phyloP scores from a whole-genome alignment of 2,797 vertebrate genomes.

The Brachyalestes nurse region DNA sequence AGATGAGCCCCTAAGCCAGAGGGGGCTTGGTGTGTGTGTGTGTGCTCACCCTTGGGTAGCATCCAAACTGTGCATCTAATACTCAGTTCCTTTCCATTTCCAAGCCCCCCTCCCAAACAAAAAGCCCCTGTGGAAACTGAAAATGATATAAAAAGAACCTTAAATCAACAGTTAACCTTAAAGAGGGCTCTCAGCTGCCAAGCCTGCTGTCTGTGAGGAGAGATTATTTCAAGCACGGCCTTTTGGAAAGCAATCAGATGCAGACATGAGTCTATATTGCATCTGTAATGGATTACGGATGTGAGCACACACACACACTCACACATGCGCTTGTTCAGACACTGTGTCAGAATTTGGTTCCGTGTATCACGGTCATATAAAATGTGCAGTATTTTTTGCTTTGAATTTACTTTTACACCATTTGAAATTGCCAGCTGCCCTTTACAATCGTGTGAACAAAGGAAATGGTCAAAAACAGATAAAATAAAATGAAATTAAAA shows the following conservation, averaged over 20 bases:
- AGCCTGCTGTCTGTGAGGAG: neutral
- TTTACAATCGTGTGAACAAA: neutral
- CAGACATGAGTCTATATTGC: constrained; percentile 3
- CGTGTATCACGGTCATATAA: neutral
- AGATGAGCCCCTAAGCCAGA: constrained; percentile 39
- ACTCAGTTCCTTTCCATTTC: constrained; percentile 18
- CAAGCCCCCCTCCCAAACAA: neutral
- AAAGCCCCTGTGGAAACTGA: constrained; percentile 8
- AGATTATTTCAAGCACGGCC: neutral
- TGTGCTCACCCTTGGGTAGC: neutral
- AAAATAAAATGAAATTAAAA: no score
- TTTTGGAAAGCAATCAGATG: constrained; percentile 4
- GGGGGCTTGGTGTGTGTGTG: neutral
- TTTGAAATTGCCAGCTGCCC: no score
- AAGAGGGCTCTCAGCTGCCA: neutral
- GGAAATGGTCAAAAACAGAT: neutral
- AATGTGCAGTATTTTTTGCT: neutral
- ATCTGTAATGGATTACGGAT: neutral
- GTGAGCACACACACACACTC: neutral
- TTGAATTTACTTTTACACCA: neutral
- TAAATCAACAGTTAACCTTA: neutral
- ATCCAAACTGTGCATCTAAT: constrained; percentile 18
- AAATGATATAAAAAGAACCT: neutral
- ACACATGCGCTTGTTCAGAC: neutral
- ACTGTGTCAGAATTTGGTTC: neutral